phyloP scores from a whole-genome alignment of 2,888 invertebrate species.

The Clostera curtula region DNA sequence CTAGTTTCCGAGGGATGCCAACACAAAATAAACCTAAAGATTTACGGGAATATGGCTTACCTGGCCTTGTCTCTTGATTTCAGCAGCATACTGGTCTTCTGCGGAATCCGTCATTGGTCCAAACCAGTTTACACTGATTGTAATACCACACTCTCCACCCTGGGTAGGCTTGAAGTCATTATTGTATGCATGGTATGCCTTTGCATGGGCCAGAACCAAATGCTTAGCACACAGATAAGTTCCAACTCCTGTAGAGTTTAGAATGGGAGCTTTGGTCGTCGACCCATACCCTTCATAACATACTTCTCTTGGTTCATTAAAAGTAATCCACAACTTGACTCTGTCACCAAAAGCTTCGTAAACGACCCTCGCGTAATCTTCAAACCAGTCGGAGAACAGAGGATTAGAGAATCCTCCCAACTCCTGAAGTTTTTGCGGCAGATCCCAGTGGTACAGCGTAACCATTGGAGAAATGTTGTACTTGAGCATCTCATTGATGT shows the following conservation, averaged over 20 bases:
- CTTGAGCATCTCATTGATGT: too few relatives aligned
- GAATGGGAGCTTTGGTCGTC: slow-evolving; percentile 34
- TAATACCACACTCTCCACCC: slow-evolving; percentile 37
- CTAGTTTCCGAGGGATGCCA: neutral
- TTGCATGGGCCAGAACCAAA: slow-evolving; percentile 70
- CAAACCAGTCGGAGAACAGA: slow-evolving; percentile 57
- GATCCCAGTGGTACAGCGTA: too few relatives aligned
- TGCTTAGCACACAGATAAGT: slow-evolving; percentile 69
- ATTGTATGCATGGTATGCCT: too few relatives aligned
- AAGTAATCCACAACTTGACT: too few relatives aligned
- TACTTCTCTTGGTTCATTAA: too few relatives aligned
- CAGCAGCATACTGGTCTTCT: slow-evolving; percentile 44
- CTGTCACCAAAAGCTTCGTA: too few relatives aligned
- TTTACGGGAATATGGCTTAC: slow-evolving; percentile 7
- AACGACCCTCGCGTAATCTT: too few relatives aligned
- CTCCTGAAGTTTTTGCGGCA: slow-evolving; percentile 67
- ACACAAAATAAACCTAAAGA: slow-evolving; percentile 7
- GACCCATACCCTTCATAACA: slow-evolving; percentile 59
- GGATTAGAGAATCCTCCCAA: slow-evolving; percentile 69
- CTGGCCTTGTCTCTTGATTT: slow-evolving; percentile 15
- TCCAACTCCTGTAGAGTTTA: slow-evolving; percentile 54
- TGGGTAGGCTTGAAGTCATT: slow-evolving; percentile 40
- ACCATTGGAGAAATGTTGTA: slow-evolving; percentile 77
- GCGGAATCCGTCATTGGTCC: slow-evolving; percentile 28
- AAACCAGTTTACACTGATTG: slow-evolving; percentile 30